Evolutionary conservation across 2,888 invertebrate genomes (phyloP), one percentile per base, ranked within the genome.

Genomic region (Drosophila merina): DNA sequence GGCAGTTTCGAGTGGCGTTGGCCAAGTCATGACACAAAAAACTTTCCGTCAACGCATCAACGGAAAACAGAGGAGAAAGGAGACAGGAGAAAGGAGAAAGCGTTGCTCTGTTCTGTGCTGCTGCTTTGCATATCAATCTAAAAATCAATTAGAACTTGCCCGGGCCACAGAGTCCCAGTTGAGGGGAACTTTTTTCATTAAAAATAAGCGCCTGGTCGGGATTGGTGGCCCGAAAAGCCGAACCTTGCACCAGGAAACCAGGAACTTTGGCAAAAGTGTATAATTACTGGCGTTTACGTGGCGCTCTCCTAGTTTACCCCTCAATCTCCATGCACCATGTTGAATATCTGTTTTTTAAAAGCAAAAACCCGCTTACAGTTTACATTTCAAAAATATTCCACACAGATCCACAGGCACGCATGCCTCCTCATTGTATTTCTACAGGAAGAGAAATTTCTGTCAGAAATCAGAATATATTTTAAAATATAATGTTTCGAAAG

Each of bases 41-140:
- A 50, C 72, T 81, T 77, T 63, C 52, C 77, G 78, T 86, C 78
- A 86, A 75, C 67, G 33, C 9, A 20, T 25, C 20, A 42, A 42
- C 2, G 4, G 3, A 50, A 36, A 10, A 30, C n/a, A 9, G n/a
- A 33, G 2, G n/a, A 12, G 57, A 48, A 57, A 26, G 33, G 7
- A 36, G 42, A 1, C 2, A 40, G 8, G 20, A 14, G 31, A 36
- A 14, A n/a, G 51, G 45, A 40, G 31, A 38, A 42, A 55, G 54
- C 45, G 73, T 48, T 69, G 78, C 67, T 40, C 36, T 40, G 20
- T 26, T 26, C 48, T 44, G 33, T 55, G 12, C 31, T 28, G 68
- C 77, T 77, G 86, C 67, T 88, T 85, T 88, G 84, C 84, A 88
- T 85, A 88, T 85, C 88, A 85, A 85, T 85, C 87, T 86, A 72